A percentile compares a stretch with the other conserved stretches of the same genome.
Conservation (phyloP, 2,888 invertebrate species). For the Metalampra italica region DNA sequence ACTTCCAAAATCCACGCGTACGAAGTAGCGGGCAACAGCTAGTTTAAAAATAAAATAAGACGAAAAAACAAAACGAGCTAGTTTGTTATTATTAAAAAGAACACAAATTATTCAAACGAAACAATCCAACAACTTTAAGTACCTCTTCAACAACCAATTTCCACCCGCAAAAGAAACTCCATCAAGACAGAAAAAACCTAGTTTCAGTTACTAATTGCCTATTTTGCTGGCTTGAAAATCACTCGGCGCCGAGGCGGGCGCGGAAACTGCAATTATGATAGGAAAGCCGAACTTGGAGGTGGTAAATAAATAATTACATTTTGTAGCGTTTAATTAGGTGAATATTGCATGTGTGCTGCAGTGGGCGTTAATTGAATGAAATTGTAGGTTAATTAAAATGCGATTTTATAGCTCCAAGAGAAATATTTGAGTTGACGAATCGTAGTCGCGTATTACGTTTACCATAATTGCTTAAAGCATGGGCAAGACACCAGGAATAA, state of each 20-base stretch:
- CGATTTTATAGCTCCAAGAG: too few species aligned
- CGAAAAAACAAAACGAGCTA: too few species aligned
- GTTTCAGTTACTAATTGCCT: slow-evolving; percentile 40
- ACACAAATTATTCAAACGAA: neutral
- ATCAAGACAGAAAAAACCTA: slow-evolving; percentile 23
- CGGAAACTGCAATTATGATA: slow-evolving; percentile 33
- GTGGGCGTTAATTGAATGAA: neutral
- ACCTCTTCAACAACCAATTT: neutral
- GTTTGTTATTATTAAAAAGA: too few species aligned
- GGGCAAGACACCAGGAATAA: too few species aligned
- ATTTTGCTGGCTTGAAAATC: slow-evolving; percentile 28
- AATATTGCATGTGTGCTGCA: slow-evolving; percentile 6
- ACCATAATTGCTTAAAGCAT: too few species aligned
- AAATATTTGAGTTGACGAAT: too few species aligned
- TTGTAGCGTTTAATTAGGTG: slow-evolving; percentile 5
- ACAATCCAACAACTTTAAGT: neutral
- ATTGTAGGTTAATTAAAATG: too few species aligned
- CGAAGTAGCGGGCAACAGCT: too few species aligned
- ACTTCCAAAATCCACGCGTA: too few species aligned
- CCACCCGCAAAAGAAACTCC: neutral
- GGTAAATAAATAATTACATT: slow-evolving; percentile 14
- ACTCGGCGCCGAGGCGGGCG: slow-evolving; percentile 24
- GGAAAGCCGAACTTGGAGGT: slow-evolving; percentile 24
- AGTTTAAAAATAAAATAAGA: too few species aligned
- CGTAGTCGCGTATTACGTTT: too few species aligned